Conservation (phyloP, 2,888 invertebrate species). For the Hemicrepidius hirtus region DNA sequence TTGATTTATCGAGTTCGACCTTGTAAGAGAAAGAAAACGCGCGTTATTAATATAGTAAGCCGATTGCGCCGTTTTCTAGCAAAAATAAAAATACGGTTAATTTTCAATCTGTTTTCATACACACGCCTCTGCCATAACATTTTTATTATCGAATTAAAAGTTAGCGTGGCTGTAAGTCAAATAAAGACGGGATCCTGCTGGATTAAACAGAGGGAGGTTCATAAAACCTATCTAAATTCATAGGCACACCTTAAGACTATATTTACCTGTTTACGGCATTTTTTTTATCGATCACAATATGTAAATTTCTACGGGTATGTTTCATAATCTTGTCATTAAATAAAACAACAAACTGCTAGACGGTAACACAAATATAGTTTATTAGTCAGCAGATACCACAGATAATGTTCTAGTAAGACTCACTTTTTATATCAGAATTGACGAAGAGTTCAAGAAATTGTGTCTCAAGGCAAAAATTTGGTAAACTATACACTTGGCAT, state of each 20-base stretch:
- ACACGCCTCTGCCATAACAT: constrained; percentile 69
- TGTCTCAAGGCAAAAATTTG: no score
- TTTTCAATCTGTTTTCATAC: constrained; percentile 71
- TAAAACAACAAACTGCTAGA: constrained; percentile 2
- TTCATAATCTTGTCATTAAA: constrained; percentile 13
- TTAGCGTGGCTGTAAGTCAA: constrained; percentile 58
- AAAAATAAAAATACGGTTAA: constrained; percentile 59
- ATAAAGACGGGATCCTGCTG: constrained; percentile 40
- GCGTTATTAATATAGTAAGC: constrained; percentile 3
- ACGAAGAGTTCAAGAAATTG: no score
- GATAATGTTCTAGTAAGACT: no score
- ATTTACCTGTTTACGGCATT: constrained; percentile 45
- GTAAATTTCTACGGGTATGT: constrained; percentile 14
- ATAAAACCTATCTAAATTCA: constrained; percentile 70
- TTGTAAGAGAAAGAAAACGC: neutral
- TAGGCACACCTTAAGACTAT: constrained; percentile 65
- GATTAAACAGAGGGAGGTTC: constrained; percentile 37
- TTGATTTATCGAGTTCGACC: constrained; percentile 59
- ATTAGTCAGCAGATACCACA: no score
- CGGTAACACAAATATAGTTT: no score
- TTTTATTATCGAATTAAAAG: constrained; percentile 69
- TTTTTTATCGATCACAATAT: constrained; percentile 26
- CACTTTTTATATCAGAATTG: no score
- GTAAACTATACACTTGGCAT: no score
- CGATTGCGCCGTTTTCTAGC: constrained; percentile 30